These are phyloP conservation scores for Agrypnia vestita DNA, from an alignment of 1,140 invertebrate species.

Conservation along the genomic window DNA sequence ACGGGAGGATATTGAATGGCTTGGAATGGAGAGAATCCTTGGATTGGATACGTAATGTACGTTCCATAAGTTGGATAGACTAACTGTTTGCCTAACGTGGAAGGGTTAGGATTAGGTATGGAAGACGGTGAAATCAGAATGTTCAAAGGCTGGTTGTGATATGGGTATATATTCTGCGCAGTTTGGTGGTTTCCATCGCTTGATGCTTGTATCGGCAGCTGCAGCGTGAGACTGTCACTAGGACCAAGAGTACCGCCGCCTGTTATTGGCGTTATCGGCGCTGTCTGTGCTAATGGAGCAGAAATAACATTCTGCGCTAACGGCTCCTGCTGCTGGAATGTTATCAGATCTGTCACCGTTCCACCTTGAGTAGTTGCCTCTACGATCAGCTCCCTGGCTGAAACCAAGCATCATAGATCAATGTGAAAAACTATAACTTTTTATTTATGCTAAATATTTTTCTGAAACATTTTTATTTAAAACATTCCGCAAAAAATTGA, in stretches of 20 bases:
- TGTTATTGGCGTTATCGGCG: not conserved
- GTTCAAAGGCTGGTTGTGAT: slow-evolving; percentile 35
- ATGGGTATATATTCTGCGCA: slow-evolving; percentile 7
- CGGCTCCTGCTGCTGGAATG: not conserved
- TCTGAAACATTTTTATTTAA: too few species aligned
- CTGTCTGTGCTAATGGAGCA: not conserved
- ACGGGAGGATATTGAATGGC: slow-evolving; percentile 64
- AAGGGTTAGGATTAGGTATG: slow-evolving; percentile 69
- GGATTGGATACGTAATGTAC: slow-evolving; percentile 66
- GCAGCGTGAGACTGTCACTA: not conserved
- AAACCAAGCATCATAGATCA: slow-evolving; percentile 10
- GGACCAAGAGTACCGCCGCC: not conserved
- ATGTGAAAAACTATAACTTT: not conserved
- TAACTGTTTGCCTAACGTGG: slow-evolving; percentile 65
- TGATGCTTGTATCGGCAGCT: not conserved
- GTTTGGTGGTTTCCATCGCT: not conserved
- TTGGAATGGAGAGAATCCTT: slow-evolving; percentile 69
- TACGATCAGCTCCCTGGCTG: slow-evolving; percentile 24
- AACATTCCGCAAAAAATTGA: too few species aligned
- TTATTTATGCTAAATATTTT: too few species aligned
- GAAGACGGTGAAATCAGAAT: slow-evolving; percentile 69
- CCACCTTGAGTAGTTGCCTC: not conserved
- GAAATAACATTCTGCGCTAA: not conserved
- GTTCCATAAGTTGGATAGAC: slow-evolving; percentile 66
- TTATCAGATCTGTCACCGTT: not conserved